Percentiles rank a stretch among this genome's conserved stretches.
Evolutionary conservation across 2,113 vertebrate genomes (phyloP).

Genomic region (Copsychus sechellarum): DNA sequence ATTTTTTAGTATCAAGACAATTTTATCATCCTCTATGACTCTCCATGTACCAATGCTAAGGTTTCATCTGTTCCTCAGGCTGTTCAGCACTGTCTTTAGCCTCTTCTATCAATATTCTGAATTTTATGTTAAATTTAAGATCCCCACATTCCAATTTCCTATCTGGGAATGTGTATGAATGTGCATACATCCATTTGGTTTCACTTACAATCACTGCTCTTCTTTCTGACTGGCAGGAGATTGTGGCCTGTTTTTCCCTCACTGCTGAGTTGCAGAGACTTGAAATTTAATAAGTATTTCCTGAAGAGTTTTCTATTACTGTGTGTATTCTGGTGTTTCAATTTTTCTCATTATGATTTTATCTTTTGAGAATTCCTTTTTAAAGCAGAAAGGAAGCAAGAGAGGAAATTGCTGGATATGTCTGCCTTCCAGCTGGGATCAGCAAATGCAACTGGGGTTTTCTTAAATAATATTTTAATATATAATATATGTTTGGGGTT

Average conservation of each 20-base stretch:
- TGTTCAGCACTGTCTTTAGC: not conserved
- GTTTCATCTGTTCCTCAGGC: not conserved
- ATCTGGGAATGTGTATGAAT: not conserved
- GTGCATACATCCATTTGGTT: not conserved
- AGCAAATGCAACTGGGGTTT: not conserved
- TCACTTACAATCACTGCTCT: not conserved
- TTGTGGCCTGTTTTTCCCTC: not conserved
- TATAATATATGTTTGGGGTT: rapidly evolving
- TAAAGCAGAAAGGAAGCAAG: not conserved
- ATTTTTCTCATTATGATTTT: slow-evolving; percentile 13
- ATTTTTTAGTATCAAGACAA: not conserved
- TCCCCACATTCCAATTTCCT: not conserved
- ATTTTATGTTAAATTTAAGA: not conserved
- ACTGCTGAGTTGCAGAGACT: not conserved
- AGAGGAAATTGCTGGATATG: not conserved
- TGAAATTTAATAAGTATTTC: slow-evolving; percentile 20
- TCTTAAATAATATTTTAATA: not conserved
- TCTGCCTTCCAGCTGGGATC: not conserved
- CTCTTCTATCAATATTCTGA: not conserved
- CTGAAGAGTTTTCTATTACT: not conserved
- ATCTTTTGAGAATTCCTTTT: slow-evolving; percentile 24
- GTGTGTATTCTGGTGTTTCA: not conserved
- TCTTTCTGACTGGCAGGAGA: not conserved
- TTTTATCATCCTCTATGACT: not conserved
- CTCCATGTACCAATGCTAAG: not conserved